Evolutionary conservation across 2,113 vertebrate species (phyloP), one percentile per base, ranked within the genome.

Genomic region (Stomatorhinus ivindoensis): DNA sequence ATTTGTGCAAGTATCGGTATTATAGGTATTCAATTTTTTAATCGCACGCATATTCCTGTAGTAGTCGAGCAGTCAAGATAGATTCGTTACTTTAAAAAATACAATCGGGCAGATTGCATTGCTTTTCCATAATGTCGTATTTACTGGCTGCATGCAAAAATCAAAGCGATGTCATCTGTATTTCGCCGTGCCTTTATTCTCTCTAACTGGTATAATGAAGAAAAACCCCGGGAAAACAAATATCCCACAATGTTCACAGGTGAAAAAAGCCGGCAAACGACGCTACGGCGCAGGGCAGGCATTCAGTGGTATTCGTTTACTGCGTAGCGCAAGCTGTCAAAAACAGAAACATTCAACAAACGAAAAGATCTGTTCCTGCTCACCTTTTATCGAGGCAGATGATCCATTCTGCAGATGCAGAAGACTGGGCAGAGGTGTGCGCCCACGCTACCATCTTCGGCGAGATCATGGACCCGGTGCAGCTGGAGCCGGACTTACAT

Each of bases 351-450:
- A n/a, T 31, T 7, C 35, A 4, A 39, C 21, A 51, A 39, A 50
- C 27, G 19, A 31, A 10, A 24, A 0, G 27, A 83, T 80, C 48
- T 31, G 15, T 17, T 84, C 11, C 24, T 17, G 65, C 87, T 90
- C 97, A 99, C 98, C 98, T 98, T 93, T 99, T 99, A 95, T 99
- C 98, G 92, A 99, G 94, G 93, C 98, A 98, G 91, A 97, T 94
- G 92, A 99, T 97, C 98, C 98, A 98, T 94, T 98, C 97, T 90
- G 95, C 93, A 88, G 97, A 97, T 90, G 97, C 96, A 73, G 97
- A 95, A 86, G 97, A 93, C 93, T 97, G 97, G 89, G 97, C 95
- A 88, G 95, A 96, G 87, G 96, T 94, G 95, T 97, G 97, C 90
- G 96, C 97, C 91, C n/a, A n/a, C n/a, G 97, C 97, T 76, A 99